phyloP scores from a whole-genome alignment of 2,797 vertebrate species.

The Naso thynnoides region DNA sequence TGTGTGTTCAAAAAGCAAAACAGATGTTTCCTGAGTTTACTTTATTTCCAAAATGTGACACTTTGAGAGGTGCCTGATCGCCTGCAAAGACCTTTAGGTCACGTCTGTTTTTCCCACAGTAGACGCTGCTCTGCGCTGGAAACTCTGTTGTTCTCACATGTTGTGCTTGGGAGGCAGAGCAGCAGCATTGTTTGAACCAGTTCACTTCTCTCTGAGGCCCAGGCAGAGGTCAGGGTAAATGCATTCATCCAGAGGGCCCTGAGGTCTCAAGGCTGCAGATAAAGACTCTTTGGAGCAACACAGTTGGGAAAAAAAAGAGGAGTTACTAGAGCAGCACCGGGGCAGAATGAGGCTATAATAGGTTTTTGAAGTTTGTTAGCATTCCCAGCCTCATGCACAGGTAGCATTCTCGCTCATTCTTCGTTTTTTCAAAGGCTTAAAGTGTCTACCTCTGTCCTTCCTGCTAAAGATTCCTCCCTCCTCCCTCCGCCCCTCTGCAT shows the following conservation, averaged over 20 bases:
- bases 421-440: conserved; percentile 50
- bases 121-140: conserved; percentile 29
- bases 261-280: conserved; percentile 73
- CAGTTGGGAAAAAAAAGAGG: conserved; percentile 29
- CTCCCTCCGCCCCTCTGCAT: conserved; percentile 74
- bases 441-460: conserved; percentile 57
- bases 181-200: conserved; percentile 61
- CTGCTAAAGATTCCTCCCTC: conserved; percentile 63
- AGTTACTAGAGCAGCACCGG: conserved; percentile 40
- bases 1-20: neutral
- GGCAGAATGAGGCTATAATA: conserved; percentile 32
- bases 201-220: conserved; percentile 60
- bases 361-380: conserved; percentile 26
- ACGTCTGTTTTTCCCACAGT: conserved; percentile 38
- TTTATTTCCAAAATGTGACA: conserved; percentile 18
- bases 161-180: conserved; percentile 49
- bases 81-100: conserved; percentile 33
- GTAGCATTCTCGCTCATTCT: conserved; percentile 42
- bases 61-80: conserved; percentile 23
- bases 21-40: neutral
- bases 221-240: conserved; percentile 70
- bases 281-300: conserved; percentile 51
- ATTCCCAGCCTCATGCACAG: conserved; percentile 36
- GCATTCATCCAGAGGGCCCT: conserved; percentile 65
- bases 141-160: conserved; percentile 57